Base-by-base conservation (phyloP, 2,113 vertebrate species). In the Rhegmatorhina hoffmannsi region DNA sequence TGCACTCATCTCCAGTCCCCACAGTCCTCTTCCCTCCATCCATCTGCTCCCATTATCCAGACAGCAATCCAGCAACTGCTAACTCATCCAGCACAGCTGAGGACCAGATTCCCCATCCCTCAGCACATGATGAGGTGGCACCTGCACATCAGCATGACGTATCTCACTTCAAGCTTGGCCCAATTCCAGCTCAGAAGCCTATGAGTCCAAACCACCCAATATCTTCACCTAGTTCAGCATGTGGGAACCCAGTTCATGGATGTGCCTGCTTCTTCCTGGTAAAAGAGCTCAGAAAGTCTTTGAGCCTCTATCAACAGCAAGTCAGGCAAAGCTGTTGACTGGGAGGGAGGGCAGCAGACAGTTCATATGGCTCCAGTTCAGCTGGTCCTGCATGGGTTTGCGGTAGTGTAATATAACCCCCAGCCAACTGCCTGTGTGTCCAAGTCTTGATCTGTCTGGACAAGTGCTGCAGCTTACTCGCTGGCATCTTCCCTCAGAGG, bases 41-140 rank as follows among this genome's bases (percentile, higher is more conserved):
- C 6, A 1, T 63, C 47, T 63, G 21, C 18, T 66, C 36, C 28
- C 6, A 5, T 24, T 38, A 21, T 19, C 5, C 34, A 83, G 52
- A 21, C 34, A 75, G 67, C 34, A 79, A 60, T 40, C 20, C 67
- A 76, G 44, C 18, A 21, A 33, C 11, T 7, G 11, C 8, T 26
- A 77, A 44, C 6, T 10, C 62, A 69, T 28, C 28, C n/a, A 56
- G 46, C 4, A 0, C 0, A 0, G 46, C 5, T 46, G 72, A 74
- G 26, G 28, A 33, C 19, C 4, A 1, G 13, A 0, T 0, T 60
- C 49, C n/a, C 43, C 0, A 0, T 75, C 13, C 25, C 86, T 85
- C 14, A 31, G 59, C 11, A 23, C 5, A 8, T 50, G 17, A 7
- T 49, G 46, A 82, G 23, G 49, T 5, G 6, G 16, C 58, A 91